Conservation (phyloP, 2,888 invertebrate genomes). For the Physocephala rufipes region DNA sequence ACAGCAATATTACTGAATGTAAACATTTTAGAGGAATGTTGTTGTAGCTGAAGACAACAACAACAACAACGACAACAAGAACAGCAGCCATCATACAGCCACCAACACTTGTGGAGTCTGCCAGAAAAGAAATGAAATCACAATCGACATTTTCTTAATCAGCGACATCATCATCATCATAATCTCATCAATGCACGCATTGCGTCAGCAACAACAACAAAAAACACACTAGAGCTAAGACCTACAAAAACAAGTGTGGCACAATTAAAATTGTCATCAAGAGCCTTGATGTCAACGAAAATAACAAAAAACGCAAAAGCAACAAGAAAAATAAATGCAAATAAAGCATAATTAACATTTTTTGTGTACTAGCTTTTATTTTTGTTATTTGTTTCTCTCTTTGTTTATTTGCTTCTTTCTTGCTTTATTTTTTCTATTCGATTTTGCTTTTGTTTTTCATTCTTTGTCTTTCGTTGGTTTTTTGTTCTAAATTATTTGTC, state of each 20-base stretch:
- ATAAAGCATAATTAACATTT: slow-evolving; percentile 9
- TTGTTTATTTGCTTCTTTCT: not conserved
- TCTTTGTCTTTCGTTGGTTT: not conserved
- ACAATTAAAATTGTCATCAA: too few relatives aligned
- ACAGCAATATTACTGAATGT: too few relatives aligned
- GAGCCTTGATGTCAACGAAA: too few relatives aligned
- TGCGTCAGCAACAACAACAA: not conserved
- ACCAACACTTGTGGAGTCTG: too few relatives aligned
- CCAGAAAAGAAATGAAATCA: not conserved
- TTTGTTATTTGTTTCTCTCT: not conserved
- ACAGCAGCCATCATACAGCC: too few relatives aligned
- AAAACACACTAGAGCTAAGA: too few relatives aligned
- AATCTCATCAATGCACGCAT: too few relatives aligned
- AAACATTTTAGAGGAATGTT: too few relatives aligned
- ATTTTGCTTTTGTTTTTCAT: not conserved
- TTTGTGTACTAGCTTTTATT: not conserved
- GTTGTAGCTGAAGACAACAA: too few relatives aligned
- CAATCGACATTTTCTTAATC: not conserved
- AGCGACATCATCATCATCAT: too few relatives aligned
- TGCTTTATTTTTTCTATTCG: not conserved
- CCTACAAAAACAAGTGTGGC: too few relatives aligned
- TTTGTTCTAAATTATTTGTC: not conserved
- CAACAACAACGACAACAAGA: not conserved
- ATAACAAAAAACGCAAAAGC: not conserved
- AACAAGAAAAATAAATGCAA: not conserved